Base-by-base conservation (phyloP, 2,888 invertebrate genomes). In the Noctua janthe region DNA sequence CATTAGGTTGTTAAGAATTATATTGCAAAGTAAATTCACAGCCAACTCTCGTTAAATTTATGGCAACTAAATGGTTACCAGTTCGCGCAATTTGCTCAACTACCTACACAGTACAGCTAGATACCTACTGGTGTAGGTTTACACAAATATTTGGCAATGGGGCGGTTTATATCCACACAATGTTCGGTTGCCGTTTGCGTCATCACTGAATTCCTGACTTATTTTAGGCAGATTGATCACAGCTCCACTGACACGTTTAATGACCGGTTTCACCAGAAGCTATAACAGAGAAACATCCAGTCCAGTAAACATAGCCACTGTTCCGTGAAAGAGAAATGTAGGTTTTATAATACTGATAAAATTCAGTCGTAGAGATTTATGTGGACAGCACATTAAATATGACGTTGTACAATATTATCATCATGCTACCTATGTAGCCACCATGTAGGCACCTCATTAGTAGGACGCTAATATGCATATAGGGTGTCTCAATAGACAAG, bases 131-230 rank as follows among this genome's bases (percentile, higher is more conserved):
- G 88, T 89, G 83, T 89, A 85, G 80, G 88, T 81, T 90, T 88
- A 88, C 89, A 90, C 78, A 87, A 89, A 89, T 84, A 88, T 90
- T 90, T 90, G 88, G 90, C 89, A 87, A 88, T 90, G 87, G 78
- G 82, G 83, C 87, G 85, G 85, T 86, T 89, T 89, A 85, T 86
- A 89, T 88, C 74, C 78, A 88, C 87, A 90, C 89, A 89, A 90
- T 90, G 89, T 89, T 89, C 64, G 69, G 84, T 79, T 81, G 87
- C 80, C 74, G 84, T 62, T 83, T 90, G 90, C 90, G 90, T 90
- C 90, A 90, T 90, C 83, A 74, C 87, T 80, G 82, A 86, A 90
- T 90, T 90, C 86, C 76, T 73, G 84, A 82, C 82, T 89, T 90
- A 90, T 89, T 90, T 88, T 85, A 86, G 89, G 82, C 85, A 80